Percentiles rank a stretch among this genome's conserved stretches.
Conservation (phyloP, 2,113 vertebrate species). For the Oreochromis niloticus region DNA sequence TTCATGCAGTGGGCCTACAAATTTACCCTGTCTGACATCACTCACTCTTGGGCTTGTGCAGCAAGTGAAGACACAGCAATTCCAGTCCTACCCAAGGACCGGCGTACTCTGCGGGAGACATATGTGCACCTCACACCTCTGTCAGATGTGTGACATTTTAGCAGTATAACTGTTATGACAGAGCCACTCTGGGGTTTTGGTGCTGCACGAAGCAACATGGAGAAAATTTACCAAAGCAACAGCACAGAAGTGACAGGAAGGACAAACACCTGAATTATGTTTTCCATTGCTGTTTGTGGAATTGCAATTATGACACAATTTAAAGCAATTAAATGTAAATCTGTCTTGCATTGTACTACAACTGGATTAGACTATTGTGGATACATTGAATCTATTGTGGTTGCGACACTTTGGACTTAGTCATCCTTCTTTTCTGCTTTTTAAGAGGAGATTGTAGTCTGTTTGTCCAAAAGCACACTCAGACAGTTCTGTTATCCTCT, state of each 20-base stretch:
- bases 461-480: background rate
- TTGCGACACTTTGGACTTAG: background rate
- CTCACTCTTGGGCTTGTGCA: background rate
- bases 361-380: background rate
- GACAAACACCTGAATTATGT: background rate
- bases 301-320: background rate
- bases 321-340: background rate
- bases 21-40: background rate
- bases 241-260: background rate
- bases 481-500: constrained; percentile 3
- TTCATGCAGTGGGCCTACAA: background rate
- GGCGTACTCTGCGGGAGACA: constrained; percentile 15
- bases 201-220: constrained; percentile 27
- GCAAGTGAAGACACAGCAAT: constrained; percentile 13
- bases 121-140: constrained; percentile 50
- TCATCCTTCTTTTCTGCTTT: background rate
- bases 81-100: background rate
- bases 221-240: background rate
- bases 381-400: background rate
- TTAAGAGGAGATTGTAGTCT: background rate
- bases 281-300: background rate
- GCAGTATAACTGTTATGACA: constrained; percentile 49
- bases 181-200: background rate
- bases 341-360: background rate
- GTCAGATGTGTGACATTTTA: constrained; percentile 48